Percentiles rank a stretch among this genome's conserved stretches.
Conservation (phyloP, 2,888 invertebrate genomes). For the Agrotis exclamationis region DNA sequence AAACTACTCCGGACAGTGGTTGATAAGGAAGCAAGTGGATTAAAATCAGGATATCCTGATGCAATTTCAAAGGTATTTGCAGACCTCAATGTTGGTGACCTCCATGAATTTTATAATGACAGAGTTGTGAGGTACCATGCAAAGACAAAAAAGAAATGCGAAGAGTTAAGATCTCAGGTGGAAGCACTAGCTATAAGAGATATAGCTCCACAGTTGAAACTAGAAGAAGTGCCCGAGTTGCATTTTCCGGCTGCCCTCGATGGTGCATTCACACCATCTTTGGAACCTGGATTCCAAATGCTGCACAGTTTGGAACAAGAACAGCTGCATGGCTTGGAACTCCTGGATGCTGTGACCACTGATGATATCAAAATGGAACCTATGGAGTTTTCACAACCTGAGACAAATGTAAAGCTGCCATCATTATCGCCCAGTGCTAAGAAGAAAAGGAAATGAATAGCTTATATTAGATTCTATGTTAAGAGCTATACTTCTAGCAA, state of each 20-base stretch:
- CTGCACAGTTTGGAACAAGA: slow-evolving; percentile 92
- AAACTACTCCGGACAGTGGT: slow-evolving; percentile 83
- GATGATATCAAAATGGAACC: slow-evolving; percentile 87
- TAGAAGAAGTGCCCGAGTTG: slow-evolving; percentile 89
- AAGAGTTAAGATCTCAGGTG: slow-evolving; percentile 77
- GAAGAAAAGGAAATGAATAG: slow-evolving; percentile 85
- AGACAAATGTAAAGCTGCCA: slow-evolving; percentile 77
- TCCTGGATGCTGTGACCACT: slow-evolving; percentile 81
- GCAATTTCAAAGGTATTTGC: slow-evolving; percentile 86
- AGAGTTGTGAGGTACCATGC: slow-evolving; percentile 83
- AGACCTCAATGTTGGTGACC: slow-evolving; percentile 84
- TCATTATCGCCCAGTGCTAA: slow-evolving; percentile 84
- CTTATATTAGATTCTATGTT: slow-evolving; percentile 4
- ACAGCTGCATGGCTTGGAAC: slow-evolving; percentile 85
- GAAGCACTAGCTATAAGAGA: slow-evolving; percentile 81
- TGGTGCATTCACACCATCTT: slow-evolving; percentile 90
- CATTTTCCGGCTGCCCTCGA: slow-evolving; percentile 90
- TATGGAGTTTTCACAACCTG: slow-evolving; percentile 84
- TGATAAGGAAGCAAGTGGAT: slow-evolving; percentile 84
- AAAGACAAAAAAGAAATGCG: slow-evolving; percentile 81
- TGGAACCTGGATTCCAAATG: slow-evolving; percentile 93
- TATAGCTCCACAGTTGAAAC: slow-evolving; percentile 82
- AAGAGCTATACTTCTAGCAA: neutral
- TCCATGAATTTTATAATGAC: slow-evolving; percentile 86
- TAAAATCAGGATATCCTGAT: slow-evolving; percentile 86